A percentile compares a stretch with the other conserved stretches of the same genome.
These are phyloP conservation scores for Lasioglossum albipes DNA, from an alignment of 1,140 invertebrate species.

Conservation along the genomic window DNA sequence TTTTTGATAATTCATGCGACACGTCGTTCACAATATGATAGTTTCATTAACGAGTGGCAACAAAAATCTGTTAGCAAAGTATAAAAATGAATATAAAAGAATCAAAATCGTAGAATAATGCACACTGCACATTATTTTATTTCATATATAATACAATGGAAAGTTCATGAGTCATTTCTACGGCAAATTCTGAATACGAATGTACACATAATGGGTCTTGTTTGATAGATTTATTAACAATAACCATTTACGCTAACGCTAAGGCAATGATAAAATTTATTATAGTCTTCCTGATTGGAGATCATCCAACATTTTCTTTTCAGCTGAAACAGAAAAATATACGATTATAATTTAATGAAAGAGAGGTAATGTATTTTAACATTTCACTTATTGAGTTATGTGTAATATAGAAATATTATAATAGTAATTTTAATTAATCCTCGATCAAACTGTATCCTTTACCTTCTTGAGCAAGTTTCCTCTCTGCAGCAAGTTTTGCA, in stretches of 20 bases:
- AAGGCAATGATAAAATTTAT: constrained; percentile 25
- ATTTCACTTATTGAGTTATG: neutral
- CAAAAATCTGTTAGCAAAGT: neutral
- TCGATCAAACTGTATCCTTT: constrained; percentile 32
- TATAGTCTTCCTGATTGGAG: constrained; percentile 7
- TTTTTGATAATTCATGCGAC: neutral
- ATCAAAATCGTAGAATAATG: neutral
- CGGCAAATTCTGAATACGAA: neutral
- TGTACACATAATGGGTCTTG: constrained; percentile 7
- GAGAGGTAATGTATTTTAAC: neutral
- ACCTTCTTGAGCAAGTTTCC: constrained; percentile 81
- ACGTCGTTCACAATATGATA: neutral
- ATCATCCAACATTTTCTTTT: constrained; percentile 51
- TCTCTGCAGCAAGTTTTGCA: constrained; percentile 85
- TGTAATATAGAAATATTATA: neutral
- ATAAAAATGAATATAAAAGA: neutral
- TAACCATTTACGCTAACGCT: constrained; percentile 33
- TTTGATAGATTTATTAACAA: constrained; percentile 8
- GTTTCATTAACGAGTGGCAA: neutral
- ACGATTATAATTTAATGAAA: constrained; percentile 18
- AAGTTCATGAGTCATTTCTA: constrained; percentile 1
- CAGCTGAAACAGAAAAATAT: constrained; percentile 60
- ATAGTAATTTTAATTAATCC: neutral
- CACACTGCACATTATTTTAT: constrained; percentile 36
- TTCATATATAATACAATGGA: constrained; percentile 35